A percentile compares a stretch with the other conserved stretches of the same genome.
phyloP scores from a whole-genome alignment of 2,888 invertebrate genomes.

The Agriopis aurantiaria region DNA sequence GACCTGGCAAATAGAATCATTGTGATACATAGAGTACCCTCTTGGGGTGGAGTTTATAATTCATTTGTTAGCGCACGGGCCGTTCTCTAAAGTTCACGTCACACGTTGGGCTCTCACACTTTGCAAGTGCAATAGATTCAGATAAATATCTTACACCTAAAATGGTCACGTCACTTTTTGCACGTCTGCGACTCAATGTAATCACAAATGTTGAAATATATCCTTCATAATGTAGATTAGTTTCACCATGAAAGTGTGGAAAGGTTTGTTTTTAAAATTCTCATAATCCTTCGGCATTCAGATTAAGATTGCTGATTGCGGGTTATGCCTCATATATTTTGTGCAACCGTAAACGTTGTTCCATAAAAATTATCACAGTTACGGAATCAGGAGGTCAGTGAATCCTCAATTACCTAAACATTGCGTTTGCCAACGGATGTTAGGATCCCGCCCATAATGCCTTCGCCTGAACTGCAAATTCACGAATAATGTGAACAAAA shows the following conservation, averaged over 20 bases:
- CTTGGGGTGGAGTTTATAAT: background rate
- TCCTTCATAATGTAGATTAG: conserved; percentile 9
- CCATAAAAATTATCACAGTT: conserved; percentile 31
- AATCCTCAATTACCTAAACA: conserved; percentile 36
- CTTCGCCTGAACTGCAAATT: conserved; percentile 23
- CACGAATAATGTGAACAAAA: conserved; percentile 40
- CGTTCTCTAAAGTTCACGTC: conserved; percentile 18
- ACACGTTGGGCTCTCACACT: conserved; percentile 43
- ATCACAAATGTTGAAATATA: conserved; percentile 23
- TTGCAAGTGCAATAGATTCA: conserved; percentile 25
- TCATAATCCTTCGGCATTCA: conserved; percentile 5
- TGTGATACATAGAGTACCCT: no score
- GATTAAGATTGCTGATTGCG: conserved; percentile 9
- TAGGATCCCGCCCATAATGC: conserved; percentile 42
- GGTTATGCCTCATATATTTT: conserved; percentile 29
- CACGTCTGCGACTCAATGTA: conserved; percentile 42
- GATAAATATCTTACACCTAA: conserved; percentile 19
- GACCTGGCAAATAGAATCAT: no score
- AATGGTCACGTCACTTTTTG: conserved; percentile 52
- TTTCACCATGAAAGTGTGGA: conserved; percentile 16
- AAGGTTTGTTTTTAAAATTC: conserved; percentile 1
- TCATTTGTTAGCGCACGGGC: background rate
- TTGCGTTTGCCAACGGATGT: conserved; percentile 49
- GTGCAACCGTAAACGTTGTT: conserved; percentile 16
- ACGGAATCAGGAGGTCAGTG: conserved; percentile 25